Evolutionary conservation across 2,797 vertebrate genomes (phyloP), one percentile per base, ranked within the genome.

Genomic region (Cryptoblepharus egeriae): DNA sequence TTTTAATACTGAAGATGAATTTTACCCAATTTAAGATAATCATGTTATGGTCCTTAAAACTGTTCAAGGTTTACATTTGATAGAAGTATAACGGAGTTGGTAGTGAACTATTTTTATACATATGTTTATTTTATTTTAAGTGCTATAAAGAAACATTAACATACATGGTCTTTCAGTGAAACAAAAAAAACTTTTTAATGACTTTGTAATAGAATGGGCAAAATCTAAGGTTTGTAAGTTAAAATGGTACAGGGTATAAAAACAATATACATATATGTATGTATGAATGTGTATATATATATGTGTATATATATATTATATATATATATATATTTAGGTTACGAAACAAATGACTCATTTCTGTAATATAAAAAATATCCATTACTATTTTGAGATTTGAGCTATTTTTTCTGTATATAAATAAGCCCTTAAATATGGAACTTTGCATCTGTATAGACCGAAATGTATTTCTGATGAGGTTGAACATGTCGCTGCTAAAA

Each of bases 91-190:
- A 94, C 92, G 93, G 91, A 90, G 94, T 95, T 95, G 91, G 93
- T 95, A 94, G 95, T 88, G 20, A 95, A 95, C 93, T 96, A 95
- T 96, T 96, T 96, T 95, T 96, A 96, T 95, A 96, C 93, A 87
- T 88, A 90, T 84, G 85, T 87, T 91, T 93, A 95, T 95, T 95
- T 95, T 93, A 94, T 94, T 95, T 96, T 92, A 90, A 93, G 91
- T 93, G 94, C 90, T 94, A 94, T 92, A 88, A 89, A 91, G 75
- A 93, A 94, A 89, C 80, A 91, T 91, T 88, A 94, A 93, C 88
- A 92, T 94, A 91, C 94, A 89, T 94, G 93, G 92, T 95, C 92
- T 95, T 95, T 95, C 94, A 94, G 93, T 94, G 93, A 93, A 95
- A 94, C 89, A 94, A 91, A 92, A 74, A 64, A 84, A 78, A 57